phyloP scores from a whole-genome alignment of 2,888 invertebrate genomes.

The Eupithecia inturbata region DNA sequence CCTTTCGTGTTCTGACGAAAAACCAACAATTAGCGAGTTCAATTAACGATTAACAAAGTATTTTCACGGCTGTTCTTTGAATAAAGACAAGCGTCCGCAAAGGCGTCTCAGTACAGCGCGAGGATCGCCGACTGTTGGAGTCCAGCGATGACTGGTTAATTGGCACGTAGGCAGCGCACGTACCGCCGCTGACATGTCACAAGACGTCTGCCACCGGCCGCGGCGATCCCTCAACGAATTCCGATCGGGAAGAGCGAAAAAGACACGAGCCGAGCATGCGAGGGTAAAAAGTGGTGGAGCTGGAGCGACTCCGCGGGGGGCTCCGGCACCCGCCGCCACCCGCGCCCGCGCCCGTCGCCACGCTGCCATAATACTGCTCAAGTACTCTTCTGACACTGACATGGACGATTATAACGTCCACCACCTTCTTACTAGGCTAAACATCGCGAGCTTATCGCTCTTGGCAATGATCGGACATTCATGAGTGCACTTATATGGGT shows the following conservation, averaged over 20 bases:
- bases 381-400: constrained; percentile 54
- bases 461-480: constrained; percentile 56
- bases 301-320: constrained; percentile 74
- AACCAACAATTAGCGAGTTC: constrained; percentile 64
- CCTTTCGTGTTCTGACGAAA: constrained; percentile 49
- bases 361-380: constrained; percentile 23
- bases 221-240: constrained; percentile 82
- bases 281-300: constrained; percentile 75
- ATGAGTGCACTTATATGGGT: constrained; percentile 46
- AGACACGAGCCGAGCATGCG: constrained; percentile 82
- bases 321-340: constrained; percentile 49
- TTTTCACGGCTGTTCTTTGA: constrained; percentile 75
- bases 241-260: constrained; percentile 82
- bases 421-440: constrained; percentile 50
- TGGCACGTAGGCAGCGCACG: constrained; percentile 80
- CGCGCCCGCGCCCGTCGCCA: constrained; percentile 47
- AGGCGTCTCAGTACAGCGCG: constrained; percentile 59
- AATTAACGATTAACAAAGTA: constrained; percentile 67
- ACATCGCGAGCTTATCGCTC: constrained; percentile 55
- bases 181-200: constrained; percentile 78
- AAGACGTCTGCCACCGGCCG: constrained; percentile 83
- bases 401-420: constrained; percentile 65
- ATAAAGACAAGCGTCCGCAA: constrained; percentile 67
- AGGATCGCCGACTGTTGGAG: constrained; percentile 63
- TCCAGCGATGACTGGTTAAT: constrained; percentile 76